Evolutionary conservation across 92 coral and sea anemone species (phyloP).

Genomic region (Porites lobata): DNA sequence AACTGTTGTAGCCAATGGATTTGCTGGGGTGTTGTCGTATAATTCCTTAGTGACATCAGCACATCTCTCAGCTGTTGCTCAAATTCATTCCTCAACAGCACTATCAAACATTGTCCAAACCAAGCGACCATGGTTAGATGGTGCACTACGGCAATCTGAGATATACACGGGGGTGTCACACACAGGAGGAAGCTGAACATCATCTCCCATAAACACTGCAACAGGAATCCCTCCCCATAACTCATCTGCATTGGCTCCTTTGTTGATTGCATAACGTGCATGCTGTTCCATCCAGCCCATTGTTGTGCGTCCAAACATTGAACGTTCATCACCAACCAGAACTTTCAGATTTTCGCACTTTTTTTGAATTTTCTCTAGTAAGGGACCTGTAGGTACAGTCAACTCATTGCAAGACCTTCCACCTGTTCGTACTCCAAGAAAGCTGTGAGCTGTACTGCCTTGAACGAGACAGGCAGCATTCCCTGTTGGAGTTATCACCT

Average conservation of each 20-base stretch:
- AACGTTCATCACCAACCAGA: conserved; percentile 9
- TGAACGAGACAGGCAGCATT: conserved; percentile 57
- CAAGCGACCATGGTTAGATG: conserved; percentile 59
- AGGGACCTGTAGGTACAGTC: not conserved
- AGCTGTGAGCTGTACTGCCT: conserved; percentile 64
- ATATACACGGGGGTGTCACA: conserved; percentile 52
- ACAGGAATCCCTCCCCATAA: conserved; percentile 57
- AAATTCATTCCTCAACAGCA: conserved; percentile 45
- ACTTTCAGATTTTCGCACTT: not conserved
- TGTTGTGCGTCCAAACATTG: conserved; percentile 53
- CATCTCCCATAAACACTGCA: conserved; percentile 46
- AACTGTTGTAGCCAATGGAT: conserved; percentile 14
- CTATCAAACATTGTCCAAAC: conserved; percentile 48
- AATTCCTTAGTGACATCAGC: not conserved
- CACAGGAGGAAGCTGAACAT: conserved; percentile 58
- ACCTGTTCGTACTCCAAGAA: conserved; percentile 47
- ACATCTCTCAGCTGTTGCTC: conserved; percentile 53
- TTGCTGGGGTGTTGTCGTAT: not conserved
- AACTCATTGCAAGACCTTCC: conserved; percentile 31
- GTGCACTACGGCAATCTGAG: conserved; percentile 47
- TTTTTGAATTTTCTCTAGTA: not conserved
- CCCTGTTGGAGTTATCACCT: conserved; percentile 20
- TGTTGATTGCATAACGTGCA: conserved; percentile 2
- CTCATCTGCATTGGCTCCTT: conserved; percentile 25
- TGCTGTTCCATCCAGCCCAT: conserved; percentile 66